Evolutionary conservation across 2,797 vertebrate species (phyloP).

Genomic region (Scleropages formosus): DNA sequence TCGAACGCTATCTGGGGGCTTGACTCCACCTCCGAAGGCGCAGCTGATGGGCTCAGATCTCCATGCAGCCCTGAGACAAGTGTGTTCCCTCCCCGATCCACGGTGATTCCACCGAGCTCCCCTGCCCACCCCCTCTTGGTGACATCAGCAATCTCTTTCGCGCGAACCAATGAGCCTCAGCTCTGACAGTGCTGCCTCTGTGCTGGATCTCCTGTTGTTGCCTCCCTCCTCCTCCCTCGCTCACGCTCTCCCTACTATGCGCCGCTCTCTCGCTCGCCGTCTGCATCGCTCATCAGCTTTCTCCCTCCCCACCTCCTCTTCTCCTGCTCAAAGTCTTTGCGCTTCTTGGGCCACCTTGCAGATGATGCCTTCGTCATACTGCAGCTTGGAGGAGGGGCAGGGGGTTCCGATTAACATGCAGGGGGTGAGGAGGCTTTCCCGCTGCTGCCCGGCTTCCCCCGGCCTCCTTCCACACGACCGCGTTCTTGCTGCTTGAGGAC

Average conservation of each 20-base stretch:
- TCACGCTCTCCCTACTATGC: neutral
- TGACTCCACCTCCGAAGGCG: slow-evolving; percentile 16
- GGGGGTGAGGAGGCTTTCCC: neutral
- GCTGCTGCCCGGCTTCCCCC: neutral
- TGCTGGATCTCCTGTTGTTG: neutral
- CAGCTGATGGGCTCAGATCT: slow-evolving; percentile 53
- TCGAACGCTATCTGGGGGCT: slow-evolving; percentile 5
- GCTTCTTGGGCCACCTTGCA: slow-evolving; percentile 5
- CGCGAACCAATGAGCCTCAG: slow-evolving; percentile 62
- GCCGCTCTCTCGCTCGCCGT: slow-evolving; percentile 52
- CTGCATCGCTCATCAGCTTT: slow-evolving; percentile 46
- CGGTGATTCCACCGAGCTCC: slow-evolving; percentile 64
- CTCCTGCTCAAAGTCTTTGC: slow-evolving; percentile 40
- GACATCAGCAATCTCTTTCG: slow-evolving; percentile 52
- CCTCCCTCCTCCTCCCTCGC: neutral
- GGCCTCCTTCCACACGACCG: slow-evolving; percentile 6
- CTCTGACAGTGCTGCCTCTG: slow-evolving; percentile 34
- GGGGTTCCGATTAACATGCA: slow-evolving; percentile 5
- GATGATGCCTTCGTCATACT: slow-evolving; percentile 29
- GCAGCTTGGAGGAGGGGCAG: slow-evolving; percentile 33
- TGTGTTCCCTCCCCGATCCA: slow-evolving; percentile 59
- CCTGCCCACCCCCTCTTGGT: slow-evolving; percentile 54
- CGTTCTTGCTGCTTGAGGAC: neutral
- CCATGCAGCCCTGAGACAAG: slow-evolving; percentile 55
- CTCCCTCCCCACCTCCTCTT: slow-evolving; percentile 41